phyloP scores from a whole-genome alignment of 2,113 vertebrate genomes.

The Macquaria ambigua region DNA sequence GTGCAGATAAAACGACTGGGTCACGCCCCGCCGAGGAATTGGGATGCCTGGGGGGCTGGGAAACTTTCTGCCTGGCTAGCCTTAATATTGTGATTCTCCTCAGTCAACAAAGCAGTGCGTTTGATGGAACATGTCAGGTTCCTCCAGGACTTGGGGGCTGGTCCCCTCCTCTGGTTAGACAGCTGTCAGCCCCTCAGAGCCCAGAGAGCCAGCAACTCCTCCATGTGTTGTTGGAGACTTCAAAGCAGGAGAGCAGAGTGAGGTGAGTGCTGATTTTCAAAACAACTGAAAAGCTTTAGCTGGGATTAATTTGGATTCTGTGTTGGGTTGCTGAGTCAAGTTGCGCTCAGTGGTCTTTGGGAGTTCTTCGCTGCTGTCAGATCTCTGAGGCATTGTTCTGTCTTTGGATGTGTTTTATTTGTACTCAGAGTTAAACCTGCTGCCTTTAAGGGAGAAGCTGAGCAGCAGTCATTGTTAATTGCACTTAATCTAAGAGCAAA shows the following conservation, averaged over 20 bases:
- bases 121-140: conserved; percentile 79
- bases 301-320: conserved; percentile 4
- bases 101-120: conserved; percentile 68
- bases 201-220: conserved; percentile 51
- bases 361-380: neutral
- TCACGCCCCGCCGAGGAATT: conserved; percentile 79
- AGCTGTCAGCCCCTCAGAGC: conserved; percentile 74
- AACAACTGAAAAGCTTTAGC: neutral
- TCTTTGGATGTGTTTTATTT: neutral
- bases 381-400: conserved; percentile 10
- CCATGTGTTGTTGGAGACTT: conserved; percentile 51
- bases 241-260: conserved; percentile 33
- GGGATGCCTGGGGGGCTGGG: conserved; percentile 76
- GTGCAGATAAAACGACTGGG: conserved; percentile 76
- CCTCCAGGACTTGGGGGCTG: conserved; percentile 66
- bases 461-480: neutral
- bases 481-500: neutral
- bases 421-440: conserved; percentile 9
- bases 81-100: conserved; percentile 75
- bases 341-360: neutral
- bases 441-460: neutral
- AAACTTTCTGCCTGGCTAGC: conserved; percentile 67
- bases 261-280: conserved; percentile 66
- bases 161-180: conserved; percentile 71
- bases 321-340: neutral